These are phyloP conservation scores for Caenorhabditis remanei DNA, from an alignment of 1,140 invertebrate genomes.

Conservation along the genomic window DNA sequence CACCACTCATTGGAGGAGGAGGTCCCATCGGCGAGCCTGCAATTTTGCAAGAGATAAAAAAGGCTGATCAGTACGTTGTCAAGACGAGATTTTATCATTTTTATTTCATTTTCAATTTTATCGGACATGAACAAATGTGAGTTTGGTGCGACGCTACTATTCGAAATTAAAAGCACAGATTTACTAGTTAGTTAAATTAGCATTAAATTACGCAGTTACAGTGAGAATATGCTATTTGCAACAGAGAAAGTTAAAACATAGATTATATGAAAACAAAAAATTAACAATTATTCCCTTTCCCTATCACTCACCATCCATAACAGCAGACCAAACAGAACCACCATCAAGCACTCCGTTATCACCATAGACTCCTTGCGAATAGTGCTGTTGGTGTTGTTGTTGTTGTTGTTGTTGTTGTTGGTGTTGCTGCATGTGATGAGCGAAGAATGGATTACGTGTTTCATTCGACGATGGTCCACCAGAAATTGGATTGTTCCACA, in stretches of 20 bases:
- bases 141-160: too few species aligned
- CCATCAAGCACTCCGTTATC: slow-evolving; percentile 15
- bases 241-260: too few species aligned
- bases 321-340: slow-evolving; percentile 1
- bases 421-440: slow-evolving; percentile 32
- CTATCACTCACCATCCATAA: slow-evolving; percentile 28
- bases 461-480: slow-evolving; percentile 14
- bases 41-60: background rate
- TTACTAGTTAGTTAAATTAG: too few species aligned
- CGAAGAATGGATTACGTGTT: slow-evolving; percentile 37
- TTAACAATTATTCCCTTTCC: too few species aligned
- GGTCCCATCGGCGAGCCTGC: slow-evolving; percentile 37
- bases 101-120: too few species aligned
- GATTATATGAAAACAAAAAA: too few species aligned
- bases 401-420: slow-evolving; percentile 41
- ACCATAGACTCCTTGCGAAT: slow-evolving; percentile 21
- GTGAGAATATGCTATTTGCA: too few species aligned
- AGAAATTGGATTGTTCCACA: background rate
- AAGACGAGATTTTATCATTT: too few species aligned
- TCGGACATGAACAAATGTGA: too few species aligned
- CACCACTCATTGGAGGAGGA: slow-evolving; percentile 9
- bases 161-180: too few species aligned
- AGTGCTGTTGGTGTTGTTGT: slow-evolving; percentile 19
- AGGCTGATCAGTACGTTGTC: background rate
- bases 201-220: too few species aligned